A percentile compares a stretch with the other conserved stretches of the same genome.
phyloP scores from a whole-genome alignment of 2,113 vertebrate genomes.

The Eulacestoma nigropectus region DNA sequence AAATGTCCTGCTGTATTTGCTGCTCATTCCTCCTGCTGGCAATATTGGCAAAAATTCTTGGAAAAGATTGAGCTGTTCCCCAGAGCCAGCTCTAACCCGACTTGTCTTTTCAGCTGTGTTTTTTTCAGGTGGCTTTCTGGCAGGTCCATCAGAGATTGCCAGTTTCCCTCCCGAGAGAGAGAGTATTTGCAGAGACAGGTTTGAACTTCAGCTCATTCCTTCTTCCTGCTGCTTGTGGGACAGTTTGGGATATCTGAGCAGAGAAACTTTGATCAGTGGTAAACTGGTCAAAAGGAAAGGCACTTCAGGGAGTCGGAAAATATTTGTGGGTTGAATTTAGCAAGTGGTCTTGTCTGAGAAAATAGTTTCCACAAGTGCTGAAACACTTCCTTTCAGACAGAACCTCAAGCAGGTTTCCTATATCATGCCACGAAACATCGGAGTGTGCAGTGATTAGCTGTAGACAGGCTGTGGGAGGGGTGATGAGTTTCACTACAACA shows the following conservation, averaged over 20 bases:
- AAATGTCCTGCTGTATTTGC: not conserved
- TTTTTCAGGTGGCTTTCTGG: not conserved
- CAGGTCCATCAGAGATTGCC: not conserved
- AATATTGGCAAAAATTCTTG: not conserved
- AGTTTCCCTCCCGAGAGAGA: not conserved
- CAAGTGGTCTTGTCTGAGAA: not conserved
- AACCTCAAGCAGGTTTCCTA: not conserved
- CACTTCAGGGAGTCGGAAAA: not conserved
- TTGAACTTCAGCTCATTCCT: not conserved
- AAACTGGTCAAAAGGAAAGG: not conserved
- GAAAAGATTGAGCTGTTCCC: not conserved
- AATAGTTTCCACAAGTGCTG: not conserved
- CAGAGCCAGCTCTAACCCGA: not conserved
- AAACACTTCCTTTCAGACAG: not conserved
- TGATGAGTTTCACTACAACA: not conserved
- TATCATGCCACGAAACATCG: not conserved
- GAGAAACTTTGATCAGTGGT: not conserved
- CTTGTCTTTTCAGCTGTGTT: not conserved
- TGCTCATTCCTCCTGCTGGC: not conserved
- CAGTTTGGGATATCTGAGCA: not conserved
- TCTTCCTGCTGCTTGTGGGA: not conserved
- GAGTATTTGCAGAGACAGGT: not conserved
- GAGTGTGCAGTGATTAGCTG: not conserved
- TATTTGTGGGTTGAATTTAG: not conserved
- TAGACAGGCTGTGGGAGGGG: not conserved